Evolutionary conservation across 2,888 invertebrate species (phyloP).

Genomic region (Reticulitermes lucifugus): DNA sequence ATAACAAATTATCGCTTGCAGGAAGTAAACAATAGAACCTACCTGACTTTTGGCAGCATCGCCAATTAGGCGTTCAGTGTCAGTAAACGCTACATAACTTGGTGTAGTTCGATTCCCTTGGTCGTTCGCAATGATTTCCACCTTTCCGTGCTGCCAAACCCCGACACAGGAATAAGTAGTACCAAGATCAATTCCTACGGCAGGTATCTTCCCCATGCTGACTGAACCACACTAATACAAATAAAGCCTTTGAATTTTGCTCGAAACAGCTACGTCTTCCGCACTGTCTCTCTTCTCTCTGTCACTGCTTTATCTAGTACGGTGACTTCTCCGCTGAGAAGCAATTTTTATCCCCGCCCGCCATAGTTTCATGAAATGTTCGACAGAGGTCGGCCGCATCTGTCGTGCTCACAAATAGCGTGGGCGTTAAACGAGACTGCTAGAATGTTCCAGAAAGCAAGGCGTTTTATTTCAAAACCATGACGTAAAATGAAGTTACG

Average conservation of each 20-base stretch:
- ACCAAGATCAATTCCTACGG: slow-evolving; percentile 94
- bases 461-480: no score
- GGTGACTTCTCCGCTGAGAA: neutral
- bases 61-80: slow-evolving; percentile 74
- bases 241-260: neutral
- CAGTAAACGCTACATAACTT: slow-evolving; percentile 86
- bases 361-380: neutral
- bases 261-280: neutral
- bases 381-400: neutral
- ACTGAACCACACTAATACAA: neutral
- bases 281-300: neutral
- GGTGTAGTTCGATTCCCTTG: slow-evolving; percentile 92
- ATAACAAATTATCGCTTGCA: no score
- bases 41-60: slow-evolving; percentile 71
- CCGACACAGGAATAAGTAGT: slow-evolving; percentile 91
- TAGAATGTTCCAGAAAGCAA: no score
- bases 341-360: slow-evolving; percentile 8
- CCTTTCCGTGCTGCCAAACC: slow-evolving; percentile 85
- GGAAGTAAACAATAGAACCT: neutral
- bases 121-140: slow-evolving; percentile 89
- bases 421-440: neutral
- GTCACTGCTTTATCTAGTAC: neutral
- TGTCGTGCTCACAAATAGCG: neutral
- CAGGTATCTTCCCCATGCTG: slow-evolving; percentile 65
- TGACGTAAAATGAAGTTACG: no score